Percentiles rank a stretch among this genome's conserved stretches.
Evolutionary conservation across 2,888 invertebrate species (phyloP).

Genomic region (Drosophila seclusa): DNA sequence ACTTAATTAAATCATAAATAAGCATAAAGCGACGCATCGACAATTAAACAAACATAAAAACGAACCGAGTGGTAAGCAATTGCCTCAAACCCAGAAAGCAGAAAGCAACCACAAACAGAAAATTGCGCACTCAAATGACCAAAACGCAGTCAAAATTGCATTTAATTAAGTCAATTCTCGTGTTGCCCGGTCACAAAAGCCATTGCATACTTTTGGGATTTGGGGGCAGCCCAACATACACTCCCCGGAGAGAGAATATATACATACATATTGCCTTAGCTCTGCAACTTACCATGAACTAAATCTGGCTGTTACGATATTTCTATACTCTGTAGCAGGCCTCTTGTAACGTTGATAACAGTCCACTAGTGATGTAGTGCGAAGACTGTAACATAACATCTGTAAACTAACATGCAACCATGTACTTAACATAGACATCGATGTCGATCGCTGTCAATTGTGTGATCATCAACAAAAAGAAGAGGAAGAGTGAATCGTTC

Average conservation of each 20-base stretch:
- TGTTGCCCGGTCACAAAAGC: constrained; percentile 44
- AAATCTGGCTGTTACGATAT: not conserved
- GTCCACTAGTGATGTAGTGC: too few species aligned
- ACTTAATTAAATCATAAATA: constrained; percentile 81
- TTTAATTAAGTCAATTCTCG: constrained; percentile 76
- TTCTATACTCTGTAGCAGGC: not conserved
- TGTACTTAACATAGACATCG: too few species aligned
- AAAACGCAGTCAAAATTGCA: constrained; percentile 76
- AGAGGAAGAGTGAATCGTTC: too few species aligned
- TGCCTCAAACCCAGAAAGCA: constrained; percentile 32
- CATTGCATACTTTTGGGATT: constrained; percentile 49
- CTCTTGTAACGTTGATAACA: too few species aligned
- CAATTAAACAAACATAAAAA: constrained; percentile 81
- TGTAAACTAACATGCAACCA: too few species aligned
- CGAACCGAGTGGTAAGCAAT: constrained; percentile 56
- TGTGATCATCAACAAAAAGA: too few species aligned
- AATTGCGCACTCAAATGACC: constrained; percentile 76
- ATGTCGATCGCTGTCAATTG: too few species aligned
- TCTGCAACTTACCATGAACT: not conserved
- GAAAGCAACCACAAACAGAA: constrained; percentile 53
- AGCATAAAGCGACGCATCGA: constrained; percentile 75
- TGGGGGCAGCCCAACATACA: constrained; percentile 12
- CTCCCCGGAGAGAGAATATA: not conserved
- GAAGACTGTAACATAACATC: too few species aligned
- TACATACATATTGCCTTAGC: not conserved